Evolutionary conservation across 2,888 invertebrate genomes (phyloP).

Genomic region (Agrotis segetum): DNA sequence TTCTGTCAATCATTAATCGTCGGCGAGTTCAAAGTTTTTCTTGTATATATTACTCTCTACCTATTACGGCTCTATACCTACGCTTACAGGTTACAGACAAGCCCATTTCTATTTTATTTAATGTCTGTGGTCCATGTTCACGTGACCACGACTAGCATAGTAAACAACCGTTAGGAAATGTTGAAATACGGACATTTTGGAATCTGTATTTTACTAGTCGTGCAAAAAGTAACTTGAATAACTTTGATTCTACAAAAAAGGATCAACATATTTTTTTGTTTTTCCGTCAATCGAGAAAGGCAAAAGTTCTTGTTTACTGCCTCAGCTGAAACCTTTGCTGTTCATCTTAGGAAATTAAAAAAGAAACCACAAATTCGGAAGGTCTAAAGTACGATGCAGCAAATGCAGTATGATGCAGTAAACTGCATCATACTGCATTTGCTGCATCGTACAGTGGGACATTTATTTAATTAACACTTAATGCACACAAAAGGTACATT

Average conservation of each 20-base stretch:
- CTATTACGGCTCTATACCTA: too few relatives aligned
- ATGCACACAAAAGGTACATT: too few relatives aligned
- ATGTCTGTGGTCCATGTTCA: not conserved
- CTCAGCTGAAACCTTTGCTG: not conserved
- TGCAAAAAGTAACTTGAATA: too few relatives aligned
- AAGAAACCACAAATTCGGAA: not conserved
- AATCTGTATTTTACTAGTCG: not conserved
- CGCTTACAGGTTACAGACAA: not conserved
- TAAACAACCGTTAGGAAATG: not conserved
- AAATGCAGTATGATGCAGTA: too few relatives aligned
- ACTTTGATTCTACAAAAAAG: not conserved
- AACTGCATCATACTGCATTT: not conserved
- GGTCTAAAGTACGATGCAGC: too few relatives aligned
- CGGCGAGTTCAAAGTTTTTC: too few relatives aligned
- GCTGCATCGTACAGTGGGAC: not conserved
- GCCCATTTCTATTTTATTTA: not conserved
- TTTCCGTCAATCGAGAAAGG: not conserved
- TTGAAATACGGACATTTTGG: not conserved
- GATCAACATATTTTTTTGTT: not conserved
- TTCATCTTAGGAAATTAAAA: not conserved
- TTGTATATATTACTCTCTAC: too few relatives aligned
- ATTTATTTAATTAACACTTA: too few relatives aligned
- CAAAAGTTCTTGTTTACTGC: not conserved
- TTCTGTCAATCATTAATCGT: too few relatives aligned
- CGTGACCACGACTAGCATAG: not conserved